Percentiles rank a stretch among this genome's conserved stretches.
Conservation (phyloP, 2,888 invertebrate species). For the Luperina nickerlii region DNA sequence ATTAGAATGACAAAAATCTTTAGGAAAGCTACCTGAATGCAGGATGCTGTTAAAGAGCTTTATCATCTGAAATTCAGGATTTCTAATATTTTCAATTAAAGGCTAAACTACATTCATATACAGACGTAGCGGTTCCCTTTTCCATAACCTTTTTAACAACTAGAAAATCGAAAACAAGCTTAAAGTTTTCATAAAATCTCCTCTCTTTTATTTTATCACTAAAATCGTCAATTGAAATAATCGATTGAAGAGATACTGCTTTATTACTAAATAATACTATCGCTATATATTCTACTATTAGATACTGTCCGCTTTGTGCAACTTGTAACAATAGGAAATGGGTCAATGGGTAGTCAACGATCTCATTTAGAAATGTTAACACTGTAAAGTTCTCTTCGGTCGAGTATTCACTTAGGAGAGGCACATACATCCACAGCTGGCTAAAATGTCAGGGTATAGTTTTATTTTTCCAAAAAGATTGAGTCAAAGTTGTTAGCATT, state of each 20-base stretch:
- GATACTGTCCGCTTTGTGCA: not conserved
- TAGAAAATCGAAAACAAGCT: not conserved
- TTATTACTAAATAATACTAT: not conserved
- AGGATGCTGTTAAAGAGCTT: too few relatives aligned
- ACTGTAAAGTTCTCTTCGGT: not conserved
- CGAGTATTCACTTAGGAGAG: not conserved
- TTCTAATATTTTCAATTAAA: not conserved
- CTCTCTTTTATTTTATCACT: not conserved
- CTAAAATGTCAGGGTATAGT: not conserved
- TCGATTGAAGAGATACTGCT: not conserved
- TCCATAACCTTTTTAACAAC: too few relatives aligned
- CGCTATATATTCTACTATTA: not conserved
- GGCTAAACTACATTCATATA: not conserved
- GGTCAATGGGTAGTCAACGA: not conserved
- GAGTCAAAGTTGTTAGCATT: not conserved
- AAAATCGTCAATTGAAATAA: not conserved
- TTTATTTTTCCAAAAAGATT: not conserved
- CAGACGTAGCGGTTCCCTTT: not conserved
- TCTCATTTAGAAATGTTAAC: slow-evolving; percentile 10
- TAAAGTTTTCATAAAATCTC: not conserved
- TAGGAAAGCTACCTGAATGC: too few relatives aligned
- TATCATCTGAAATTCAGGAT: not conserved
- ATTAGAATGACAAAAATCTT: too few relatives aligned
- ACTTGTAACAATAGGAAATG: slow-evolving; percentile 12
- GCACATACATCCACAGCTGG: not conserved